Evolutionary conservation across 1,140 invertebrate species (phyloP).

Genomic region (Lordiphosa clarofinis): DNA sequence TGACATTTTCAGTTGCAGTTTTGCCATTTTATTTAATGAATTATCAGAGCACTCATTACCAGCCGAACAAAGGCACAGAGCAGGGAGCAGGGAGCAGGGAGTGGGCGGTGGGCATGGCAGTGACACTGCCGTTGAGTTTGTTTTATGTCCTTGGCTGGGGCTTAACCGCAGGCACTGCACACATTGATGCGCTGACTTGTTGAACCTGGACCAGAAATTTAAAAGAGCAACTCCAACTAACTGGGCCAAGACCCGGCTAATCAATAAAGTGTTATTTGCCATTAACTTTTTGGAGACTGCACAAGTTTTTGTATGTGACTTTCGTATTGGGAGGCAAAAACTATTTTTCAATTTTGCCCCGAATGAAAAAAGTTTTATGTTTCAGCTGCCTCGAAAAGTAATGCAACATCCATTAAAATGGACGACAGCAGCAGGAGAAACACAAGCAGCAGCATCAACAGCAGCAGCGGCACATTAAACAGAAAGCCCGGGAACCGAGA

Average conservation of each 20-base stretch:
- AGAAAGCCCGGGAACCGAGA: conserved; percentile 9
- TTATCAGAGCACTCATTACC: conserved; percentile 66
- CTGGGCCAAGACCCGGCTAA: conserved; percentile 33
- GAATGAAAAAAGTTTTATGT: conserved; percentile 43
- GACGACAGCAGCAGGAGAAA: conserved; percentile 23
- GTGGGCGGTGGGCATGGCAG: conserved; percentile 30
- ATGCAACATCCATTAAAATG: conserved; percentile 69
- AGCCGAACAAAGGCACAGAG: no score
- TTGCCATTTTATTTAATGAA: conserved; percentile 52
- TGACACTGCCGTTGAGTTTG: conserved; percentile 42
- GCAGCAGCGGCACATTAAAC: conserved; percentile 32
- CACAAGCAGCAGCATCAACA: conserved; percentile 1
- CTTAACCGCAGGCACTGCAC: no score
- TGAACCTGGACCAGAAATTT: conserved; percentile 25
- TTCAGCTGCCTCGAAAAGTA: conserved; percentile 46
- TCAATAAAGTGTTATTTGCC: conserved; percentile 55
- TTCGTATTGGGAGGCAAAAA: conserved; percentile 21
- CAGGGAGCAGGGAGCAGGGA: neutral
- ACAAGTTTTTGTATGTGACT: conserved; percentile 20
- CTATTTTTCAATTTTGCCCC: conserved; percentile 70
- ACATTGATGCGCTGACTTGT: conserved; percentile 51
- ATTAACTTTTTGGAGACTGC: conserved; percentile 39
- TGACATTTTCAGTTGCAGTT: conserved; percentile 57
- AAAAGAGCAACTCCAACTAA: neutral
- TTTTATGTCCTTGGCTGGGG: conserved; percentile 35